A percentile compares a stretch with the other conserved stretches of the same genome.
Evolutionary conservation across 2,797 vertebrate genomes (phyloP).

Genomic region (Dendrocincla fuliginosa): DNA sequence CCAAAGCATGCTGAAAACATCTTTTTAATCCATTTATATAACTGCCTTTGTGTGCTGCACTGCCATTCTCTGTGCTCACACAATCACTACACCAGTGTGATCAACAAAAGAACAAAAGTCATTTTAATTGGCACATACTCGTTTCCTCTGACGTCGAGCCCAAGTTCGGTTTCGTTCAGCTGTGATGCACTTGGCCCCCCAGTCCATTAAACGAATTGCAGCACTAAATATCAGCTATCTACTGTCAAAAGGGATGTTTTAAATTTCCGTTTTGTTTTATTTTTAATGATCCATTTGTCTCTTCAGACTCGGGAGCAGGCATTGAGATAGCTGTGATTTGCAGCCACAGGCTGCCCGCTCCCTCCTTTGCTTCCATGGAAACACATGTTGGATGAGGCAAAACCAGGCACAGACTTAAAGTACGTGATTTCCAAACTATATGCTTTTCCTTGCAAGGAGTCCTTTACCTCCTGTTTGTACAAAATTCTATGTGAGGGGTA

Average conservation of each 20-base stretch:
- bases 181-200: background rate
- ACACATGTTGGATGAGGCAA: slow-evolving; percentile 24
- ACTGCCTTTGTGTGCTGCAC: background rate
- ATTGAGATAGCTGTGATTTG: slow-evolving; percentile 30
- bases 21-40: slow-evolving; percentile 23
- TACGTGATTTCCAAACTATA: slow-evolving; percentile 19
- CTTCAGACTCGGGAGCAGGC: background rate
- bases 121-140: background rate
- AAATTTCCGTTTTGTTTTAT: background rate
- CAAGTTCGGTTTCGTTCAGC: background rate
- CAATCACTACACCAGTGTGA: background rate
- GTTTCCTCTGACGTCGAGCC: background rate
- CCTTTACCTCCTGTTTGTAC: background rate
- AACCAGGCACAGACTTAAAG: background rate
- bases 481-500: background rate
- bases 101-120: slow-evolving; percentile 36
- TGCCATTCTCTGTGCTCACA: slow-evolving; percentile 10
- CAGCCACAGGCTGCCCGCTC: slow-evolving; percentile 26
- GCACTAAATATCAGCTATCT: background rate
- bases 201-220: background rate
- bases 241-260: background rate
- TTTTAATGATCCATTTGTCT: slow-evolving; percentile 47
- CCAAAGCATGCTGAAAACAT: background rate
- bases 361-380: slow-evolving; percentile 68
- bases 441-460: background rate